Evolutionary conservation across 2,888 invertebrate genomes (phyloP).

Genomic region (Coremacera marginata): DNA sequence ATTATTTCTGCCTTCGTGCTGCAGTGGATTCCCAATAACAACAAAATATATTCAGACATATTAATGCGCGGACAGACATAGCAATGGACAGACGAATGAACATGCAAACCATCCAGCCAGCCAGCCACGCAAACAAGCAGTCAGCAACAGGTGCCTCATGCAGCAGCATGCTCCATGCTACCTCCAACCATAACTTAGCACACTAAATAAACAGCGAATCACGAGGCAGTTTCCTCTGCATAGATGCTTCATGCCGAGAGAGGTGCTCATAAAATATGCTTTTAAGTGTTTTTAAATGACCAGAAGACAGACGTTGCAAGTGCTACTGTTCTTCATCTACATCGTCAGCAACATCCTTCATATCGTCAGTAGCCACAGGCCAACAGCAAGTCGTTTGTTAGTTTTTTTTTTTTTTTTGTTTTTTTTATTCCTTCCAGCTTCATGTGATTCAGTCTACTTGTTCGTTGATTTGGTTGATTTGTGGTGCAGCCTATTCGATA

Average conservation of each 20-base stretch:
- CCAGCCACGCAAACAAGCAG: constrained; percentile 12
- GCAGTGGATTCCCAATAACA: background rate
- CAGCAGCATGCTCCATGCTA: constrained; percentile 19
- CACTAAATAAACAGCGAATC: constrained; percentile 34
- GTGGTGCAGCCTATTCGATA: constrained; percentile 19
- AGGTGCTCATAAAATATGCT: constrained; percentile 30
- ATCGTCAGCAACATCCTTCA: background rate
- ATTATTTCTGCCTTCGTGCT: constrained; percentile 1
- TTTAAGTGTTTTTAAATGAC: constrained; percentile 39
- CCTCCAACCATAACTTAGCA: constrained; percentile 12
- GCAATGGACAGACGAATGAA: constrained; percentile 16
- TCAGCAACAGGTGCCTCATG: constrained; percentile 34
- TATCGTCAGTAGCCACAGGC: background rate
- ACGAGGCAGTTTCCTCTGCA: constrained; percentile 9
- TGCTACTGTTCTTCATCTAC: constrained; percentile 24
- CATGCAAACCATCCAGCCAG: background rate
- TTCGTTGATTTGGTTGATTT: constrained; percentile 26
- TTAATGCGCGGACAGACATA: constrained; percentile 5
- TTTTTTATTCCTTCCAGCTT: background rate
- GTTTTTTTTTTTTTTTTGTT: background rate
- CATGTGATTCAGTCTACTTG: background rate
- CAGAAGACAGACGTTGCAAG: constrained; percentile 28
- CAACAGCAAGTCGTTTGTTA: background rate
- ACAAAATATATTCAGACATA: constrained; percentile 20
- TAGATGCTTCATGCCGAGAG: background rate